Percentiles rank a stretch among this genome's conserved stretches.
Conservation (phyloP, 2,113 vertebrate species). For the Dipodomys spectabilis region DNA sequence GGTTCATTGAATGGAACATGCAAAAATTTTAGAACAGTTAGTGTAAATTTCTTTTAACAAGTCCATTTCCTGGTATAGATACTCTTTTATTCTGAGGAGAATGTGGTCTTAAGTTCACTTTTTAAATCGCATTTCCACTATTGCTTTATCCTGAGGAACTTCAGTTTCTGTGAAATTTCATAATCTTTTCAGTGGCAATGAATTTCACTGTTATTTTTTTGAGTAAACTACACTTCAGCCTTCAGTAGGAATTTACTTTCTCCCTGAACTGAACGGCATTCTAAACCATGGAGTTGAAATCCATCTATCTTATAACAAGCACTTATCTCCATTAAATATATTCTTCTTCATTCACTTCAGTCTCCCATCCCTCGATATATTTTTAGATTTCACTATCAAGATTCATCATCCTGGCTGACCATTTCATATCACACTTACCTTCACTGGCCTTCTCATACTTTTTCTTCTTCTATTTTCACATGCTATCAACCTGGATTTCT, state of each 20-base stretch:
- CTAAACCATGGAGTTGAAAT: conserved; percentile 34
- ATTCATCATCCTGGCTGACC: background rate
- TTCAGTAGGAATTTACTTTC: conserved; percentile 12
- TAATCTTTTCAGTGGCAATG: background rate
- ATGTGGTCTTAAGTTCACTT: background rate
- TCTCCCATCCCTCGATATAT: background rate
- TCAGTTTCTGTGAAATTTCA: conserved; percentile 5
- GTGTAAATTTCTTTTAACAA: background rate
- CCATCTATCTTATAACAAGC: conserved; percentile 13
- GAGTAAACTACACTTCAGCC: background rate
- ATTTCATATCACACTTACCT: background rate
- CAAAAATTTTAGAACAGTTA: background rate
- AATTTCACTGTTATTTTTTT: conserved; percentile 26
- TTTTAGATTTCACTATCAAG: conserved; percentile 1
- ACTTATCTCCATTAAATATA: background rate
- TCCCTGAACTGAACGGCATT: background rate
- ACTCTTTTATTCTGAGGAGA: background rate
- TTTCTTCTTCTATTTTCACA: conserved; percentile 17
- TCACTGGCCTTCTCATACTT: background rate
- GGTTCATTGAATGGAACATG: background rate
- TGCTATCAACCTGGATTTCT: background rate
- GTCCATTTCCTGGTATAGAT: too few relatives aligned
- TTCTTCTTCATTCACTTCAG: background rate
- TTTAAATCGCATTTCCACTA: background rate
- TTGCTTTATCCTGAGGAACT: background rate